Percentiles rank a stretch among this genome's conserved stretches.
phyloP scores from a whole-genome alignment of 2,797 vertebrate species.

The Acipenser ruthenus region DNA sequence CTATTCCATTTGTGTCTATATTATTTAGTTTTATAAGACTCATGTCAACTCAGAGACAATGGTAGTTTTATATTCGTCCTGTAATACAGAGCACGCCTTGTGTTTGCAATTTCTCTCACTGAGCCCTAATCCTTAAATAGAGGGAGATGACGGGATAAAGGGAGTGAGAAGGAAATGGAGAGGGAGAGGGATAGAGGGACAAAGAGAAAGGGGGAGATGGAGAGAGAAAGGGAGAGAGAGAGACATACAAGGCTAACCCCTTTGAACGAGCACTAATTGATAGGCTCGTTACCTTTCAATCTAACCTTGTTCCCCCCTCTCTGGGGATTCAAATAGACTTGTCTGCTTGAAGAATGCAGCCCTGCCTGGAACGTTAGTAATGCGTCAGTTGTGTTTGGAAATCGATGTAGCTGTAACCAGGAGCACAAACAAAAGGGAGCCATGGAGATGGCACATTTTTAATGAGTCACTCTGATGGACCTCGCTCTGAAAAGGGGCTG shows the following conservation, averaged over 20 bases:
- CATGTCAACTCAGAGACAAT: too few species aligned
- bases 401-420: conserved; percentile 46
- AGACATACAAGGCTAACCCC: conserved; percentile 30
- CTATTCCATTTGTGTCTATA: too few species aligned
- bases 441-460: conserved; percentile 44
- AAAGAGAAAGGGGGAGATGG: conserved; percentile 9
- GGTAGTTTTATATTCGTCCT: too few species aligned
- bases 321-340: conserved; percentile 49
- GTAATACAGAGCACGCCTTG: too few species aligned
- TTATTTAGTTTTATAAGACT: too few species aligned
- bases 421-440: conserved; percentile 41
- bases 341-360: conserved; percentile 30
- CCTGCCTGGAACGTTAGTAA: conserved; percentile 35
- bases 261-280: conserved; percentile 68
- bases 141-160: too few species aligned
- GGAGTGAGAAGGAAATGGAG: too few species aligned
- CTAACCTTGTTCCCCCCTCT: conserved; percentile 35
- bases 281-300: conserved; percentile 36
- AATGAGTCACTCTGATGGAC: conserved; percentile 44
- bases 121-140: too few species aligned
- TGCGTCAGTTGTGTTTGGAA: conserved; percentile 42
- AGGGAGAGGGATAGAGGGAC: neutral
- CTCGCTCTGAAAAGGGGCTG: conserved; percentile 40
- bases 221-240: conserved; percentile 18
- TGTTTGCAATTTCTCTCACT: too few species aligned